Evolutionary conservation across 2,797 vertebrate species (phyloP).

Genomic region (Muraenolepis orangiensis): DNA sequence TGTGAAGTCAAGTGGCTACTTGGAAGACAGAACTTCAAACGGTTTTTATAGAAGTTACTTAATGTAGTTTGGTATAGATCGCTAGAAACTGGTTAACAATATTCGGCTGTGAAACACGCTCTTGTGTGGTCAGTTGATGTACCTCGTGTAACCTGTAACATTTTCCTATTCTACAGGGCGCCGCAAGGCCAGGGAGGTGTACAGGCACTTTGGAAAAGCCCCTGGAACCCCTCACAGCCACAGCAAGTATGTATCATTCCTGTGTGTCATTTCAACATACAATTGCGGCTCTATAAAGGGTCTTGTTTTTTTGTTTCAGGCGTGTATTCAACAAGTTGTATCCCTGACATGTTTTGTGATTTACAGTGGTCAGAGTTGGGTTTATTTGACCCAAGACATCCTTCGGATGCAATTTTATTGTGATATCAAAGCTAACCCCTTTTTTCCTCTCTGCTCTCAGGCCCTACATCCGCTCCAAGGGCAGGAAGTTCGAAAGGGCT

Average conservation of each 20-base stretch:
- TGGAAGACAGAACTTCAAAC: neutral
- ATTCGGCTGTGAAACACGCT: neutral
- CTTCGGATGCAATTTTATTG: neutral
- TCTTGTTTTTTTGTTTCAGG: neutral
- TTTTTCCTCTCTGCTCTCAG: slow-evolving; percentile 46
- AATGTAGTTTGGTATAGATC: neutral
- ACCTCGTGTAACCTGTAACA: neutral
- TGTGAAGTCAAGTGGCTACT: neutral
- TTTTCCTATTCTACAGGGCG: slow-evolving; percentile 69
- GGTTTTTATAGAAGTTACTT: neutral
- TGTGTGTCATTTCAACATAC: neutral
- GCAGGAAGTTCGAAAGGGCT: slow-evolving; percentile 83
- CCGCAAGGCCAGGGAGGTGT: slow-evolving; percentile 89
- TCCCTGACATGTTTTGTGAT: neutral
- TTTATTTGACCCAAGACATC: neutral
- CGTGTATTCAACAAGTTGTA: neutral
- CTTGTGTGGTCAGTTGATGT: neutral
- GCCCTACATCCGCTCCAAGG: slow-evolving; percentile 82
- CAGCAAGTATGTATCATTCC: slow-evolving; percentile 80
- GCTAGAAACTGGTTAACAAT: neutral
- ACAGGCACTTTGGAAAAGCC: slow-evolving; percentile 92
- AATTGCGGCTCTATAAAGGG: neutral
- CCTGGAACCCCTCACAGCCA: slow-evolving; percentile 91
- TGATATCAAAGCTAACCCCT: neutral
- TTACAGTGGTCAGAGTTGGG: neutral